A percentile compares a stretch with the other conserved stretches of the same genome.
Evolutionary conservation across 2,888 invertebrate species (phyloP).

Genomic region (Sinotaia quadrata): DNA sequence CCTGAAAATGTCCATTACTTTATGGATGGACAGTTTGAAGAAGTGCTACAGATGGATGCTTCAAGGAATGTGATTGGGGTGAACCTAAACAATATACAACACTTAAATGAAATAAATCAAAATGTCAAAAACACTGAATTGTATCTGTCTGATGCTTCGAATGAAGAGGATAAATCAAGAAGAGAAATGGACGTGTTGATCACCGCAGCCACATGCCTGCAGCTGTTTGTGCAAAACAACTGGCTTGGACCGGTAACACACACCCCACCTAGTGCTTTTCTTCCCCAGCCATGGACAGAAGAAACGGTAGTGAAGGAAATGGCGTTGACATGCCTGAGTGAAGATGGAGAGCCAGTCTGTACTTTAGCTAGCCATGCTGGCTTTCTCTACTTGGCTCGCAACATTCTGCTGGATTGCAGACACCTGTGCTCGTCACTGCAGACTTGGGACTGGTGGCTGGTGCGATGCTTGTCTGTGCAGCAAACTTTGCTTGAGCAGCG

Average conservation of each 20-base stretch:
- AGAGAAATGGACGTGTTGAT: slow-evolving; percentile 72
- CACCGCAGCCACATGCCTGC: slow-evolving; percentile 79
- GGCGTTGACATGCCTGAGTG: slow-evolving; percentile 46
- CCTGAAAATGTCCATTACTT: too few relatives aligned
- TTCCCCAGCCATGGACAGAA: slow-evolving; percentile 3
- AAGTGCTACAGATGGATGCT: too few relatives aligned
- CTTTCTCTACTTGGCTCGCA: slow-evolving; percentile 70
- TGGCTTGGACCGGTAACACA: slow-evolving; percentile 82
- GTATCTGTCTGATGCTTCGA: too few relatives aligned
- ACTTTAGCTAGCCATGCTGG: slow-evolving; percentile 72
- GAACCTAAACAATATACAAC: too few relatives aligned
- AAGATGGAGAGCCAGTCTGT: slow-evolving; percentile 67
- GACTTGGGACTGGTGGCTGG: slow-evolving; percentile 81
- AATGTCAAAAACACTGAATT: too few relatives aligned
- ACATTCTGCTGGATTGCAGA: slow-evolving; percentile 54
- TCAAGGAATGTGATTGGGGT: too few relatives aligned
- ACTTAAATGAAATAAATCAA: too few relatives aligned
- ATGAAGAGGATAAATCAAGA: too few relatives aligned
- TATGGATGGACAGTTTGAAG: too few relatives aligned
- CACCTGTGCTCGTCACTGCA: slow-evolving; percentile 52
- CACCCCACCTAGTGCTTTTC: slow-evolving; percentile 26
- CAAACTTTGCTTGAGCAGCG: slow-evolving; percentile 85
- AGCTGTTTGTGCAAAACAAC: slow-evolving; percentile 85
- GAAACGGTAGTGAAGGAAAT: slow-evolving; percentile 25
- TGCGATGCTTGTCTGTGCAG: slow-evolving; percentile 82